Evolutionary conservation across 2,888 invertebrate species (phyloP), one percentile per base, ranked within the genome.

Genomic region (Sarcophaga caerulescens): DNA sequence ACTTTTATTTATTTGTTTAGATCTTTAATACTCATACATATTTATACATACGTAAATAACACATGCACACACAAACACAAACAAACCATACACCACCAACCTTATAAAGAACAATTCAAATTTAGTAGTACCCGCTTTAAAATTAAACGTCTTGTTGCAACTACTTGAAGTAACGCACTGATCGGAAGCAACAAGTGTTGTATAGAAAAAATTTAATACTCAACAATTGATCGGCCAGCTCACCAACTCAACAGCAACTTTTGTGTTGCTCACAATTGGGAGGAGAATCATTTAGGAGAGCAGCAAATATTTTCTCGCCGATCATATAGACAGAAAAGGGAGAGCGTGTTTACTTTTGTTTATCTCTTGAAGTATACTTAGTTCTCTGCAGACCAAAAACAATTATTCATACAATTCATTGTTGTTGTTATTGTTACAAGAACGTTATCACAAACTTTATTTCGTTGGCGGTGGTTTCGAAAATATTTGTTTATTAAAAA

Each of bases 131-230:
- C 63, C 44, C 8, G 3, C 4, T 62, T 23, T 25, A 19, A 21
- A 63, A 59, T 71, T 57, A 4, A 11, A 84, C 86, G 84, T 81
- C 86, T 77, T 71, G 25, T 75, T 84, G 45, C 81, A 71, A 77
- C 77, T 47, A 66, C 60, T 63, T 66, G 68, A 78, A 75, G 57
- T 71, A 80, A 75, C 74, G 66, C 52, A 84, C 86, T 81, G 78
- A 84, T 74, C 80, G 14, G 17, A 52, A 63, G 60, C 66, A 66
- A 66, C 23, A 60, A 70, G 23, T 75, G 19, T 44, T 79, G 65
- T 59, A 17, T 14, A 70, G 8, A 52, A 52, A 35, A 52, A 75
- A 75, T 14, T 70, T 35, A 68, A 79, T 84, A 84, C 83, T 47
- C 66, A 52, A 52, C 52, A 52, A 35, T 10, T 52, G 14, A 52